A percentile compares a stretch with the other conserved stretches of the same genome.
These are phyloP conservation scores for Thalassoma bifasciatum DNA, from an alignment of 2,113 vertebrate genomes.

Conservation along the genomic window DNA sequence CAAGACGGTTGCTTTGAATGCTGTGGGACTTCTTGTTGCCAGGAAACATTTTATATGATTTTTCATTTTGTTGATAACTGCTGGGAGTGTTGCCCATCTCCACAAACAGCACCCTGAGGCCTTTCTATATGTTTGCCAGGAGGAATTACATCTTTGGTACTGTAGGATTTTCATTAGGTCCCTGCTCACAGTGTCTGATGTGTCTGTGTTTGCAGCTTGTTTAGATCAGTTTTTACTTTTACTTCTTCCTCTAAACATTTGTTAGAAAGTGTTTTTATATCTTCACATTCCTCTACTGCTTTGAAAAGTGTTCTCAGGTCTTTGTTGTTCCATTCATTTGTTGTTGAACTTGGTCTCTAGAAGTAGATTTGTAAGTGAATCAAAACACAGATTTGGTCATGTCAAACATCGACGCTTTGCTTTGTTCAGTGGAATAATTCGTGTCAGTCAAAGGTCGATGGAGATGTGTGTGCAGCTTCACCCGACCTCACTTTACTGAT, in stretches of 20 bases:
- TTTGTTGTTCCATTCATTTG: no score
- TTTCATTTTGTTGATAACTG: conserved; percentile 68
- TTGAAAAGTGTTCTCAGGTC: not conserved
- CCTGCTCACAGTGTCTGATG: conserved; percentile 41
- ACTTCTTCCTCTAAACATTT: conserved; percentile 1
- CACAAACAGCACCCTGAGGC: conserved; percentile 50
- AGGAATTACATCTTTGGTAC: conserved; percentile 43
- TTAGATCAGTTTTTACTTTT: conserved; percentile 2
- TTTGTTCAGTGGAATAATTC: no score
- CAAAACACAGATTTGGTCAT: no score
- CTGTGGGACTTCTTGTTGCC: conserved; percentile 57
- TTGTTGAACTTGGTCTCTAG: no score
- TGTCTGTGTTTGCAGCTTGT: not conserved
- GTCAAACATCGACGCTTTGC: no score
- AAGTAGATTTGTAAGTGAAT: no score
- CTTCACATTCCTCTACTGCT: not conserved
- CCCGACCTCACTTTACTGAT: no score
- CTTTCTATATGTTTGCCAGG: conserved; percentile 48
- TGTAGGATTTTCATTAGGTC: conserved; percentile 52
- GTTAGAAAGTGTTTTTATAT: not conserved
- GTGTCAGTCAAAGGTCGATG: no score
- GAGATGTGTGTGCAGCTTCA: no score
- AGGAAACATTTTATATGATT: conserved; percentile 62
- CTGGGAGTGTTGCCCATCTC: conserved; percentile 62
- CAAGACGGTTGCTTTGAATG: conserved; percentile 37